Percentiles rank a stretch among this genome's conserved stretches.
Evolutionary conservation across 2,113 vertebrate species (phyloP).

Genomic region (Dipodomys spectabilis): DNA sequence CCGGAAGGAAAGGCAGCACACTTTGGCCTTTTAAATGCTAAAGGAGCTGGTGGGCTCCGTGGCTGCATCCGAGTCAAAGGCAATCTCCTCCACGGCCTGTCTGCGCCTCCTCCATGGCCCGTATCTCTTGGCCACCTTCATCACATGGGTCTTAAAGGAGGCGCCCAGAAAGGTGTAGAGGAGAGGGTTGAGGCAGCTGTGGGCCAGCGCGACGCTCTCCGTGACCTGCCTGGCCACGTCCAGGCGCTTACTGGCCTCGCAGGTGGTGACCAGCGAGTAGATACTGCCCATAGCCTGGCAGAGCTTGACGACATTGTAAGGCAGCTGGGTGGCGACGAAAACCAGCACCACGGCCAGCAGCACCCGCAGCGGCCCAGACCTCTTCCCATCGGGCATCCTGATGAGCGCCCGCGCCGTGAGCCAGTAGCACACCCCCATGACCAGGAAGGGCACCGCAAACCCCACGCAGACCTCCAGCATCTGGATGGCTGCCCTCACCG

Average conservation of each 20-base stretch:
- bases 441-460: slow-evolving; percentile 92
- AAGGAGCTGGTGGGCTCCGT: slow-evolving; percentile 87
- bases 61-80: slow-evolving; percentile 83
- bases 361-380: slow-evolving; percentile 88
- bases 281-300: slow-evolving; percentile 91
- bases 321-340: slow-evolving; percentile 94
- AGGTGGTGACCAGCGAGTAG: slow-evolving; percentile 91
- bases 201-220: slow-evolving; percentile 92
- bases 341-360: slow-evolving; percentile 90
- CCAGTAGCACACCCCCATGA: slow-evolving; percentile 93
- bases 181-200: slow-evolving; percentile 95
- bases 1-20: slow-evolving; percentile 20
- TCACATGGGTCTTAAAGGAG: slow-evolving; percentile 91
- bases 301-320: slow-evolving; percentile 93
- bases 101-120: slow-evolving; percentile 82
- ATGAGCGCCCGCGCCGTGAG: slow-evolving; percentile 85
- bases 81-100: slow-evolving; percentile 83
- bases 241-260: slow-evolving; percentile 89
- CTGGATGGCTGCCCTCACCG: slow-evolving; percentile 89
- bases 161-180: slow-evolving; percentile 92
- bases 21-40: slow-evolving; percentile 84
- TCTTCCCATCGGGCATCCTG: slow-evolving; percentile 87
- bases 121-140: slow-evolving; percentile 89
- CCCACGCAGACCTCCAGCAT: slow-evolving; percentile 91
- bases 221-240: slow-evolving; percentile 91